phyloP scores from a whole-genome alignment of 1,140 invertebrate genomes.

The Hypothenemus hampei region DNA sequence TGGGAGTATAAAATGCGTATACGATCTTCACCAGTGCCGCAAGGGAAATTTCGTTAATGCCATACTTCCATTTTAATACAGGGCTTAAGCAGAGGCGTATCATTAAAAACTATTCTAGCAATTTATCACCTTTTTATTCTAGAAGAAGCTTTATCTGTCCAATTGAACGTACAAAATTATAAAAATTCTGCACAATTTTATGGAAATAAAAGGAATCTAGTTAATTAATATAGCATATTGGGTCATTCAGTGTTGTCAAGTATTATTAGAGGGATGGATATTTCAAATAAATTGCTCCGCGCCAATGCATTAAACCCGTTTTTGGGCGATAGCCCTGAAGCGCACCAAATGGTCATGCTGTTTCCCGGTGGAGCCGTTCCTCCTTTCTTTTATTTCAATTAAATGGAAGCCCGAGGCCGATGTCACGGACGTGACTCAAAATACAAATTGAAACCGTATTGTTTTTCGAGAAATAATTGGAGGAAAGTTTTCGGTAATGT shows the following conservation, averaged over 20 bases:
- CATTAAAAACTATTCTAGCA: too few species aligned
- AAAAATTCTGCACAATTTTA: too few species aligned
- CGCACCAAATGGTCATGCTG: slow-evolving; percentile 21
- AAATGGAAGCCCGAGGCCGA: slow-evolving; percentile 21
- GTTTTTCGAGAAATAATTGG: slow-evolving; percentile 25
- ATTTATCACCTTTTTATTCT: too few species aligned
- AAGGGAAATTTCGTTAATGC: not conserved
- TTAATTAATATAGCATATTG: too few species aligned
- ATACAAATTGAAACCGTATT: slow-evolving; percentile 28
- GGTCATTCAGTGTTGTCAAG: too few species aligned
- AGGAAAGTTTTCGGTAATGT: slow-evolving; percentile 14
- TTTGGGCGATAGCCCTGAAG: slow-evolving; percentile 8
- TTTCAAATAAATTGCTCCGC: too few species aligned
- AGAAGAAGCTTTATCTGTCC: too few species aligned
- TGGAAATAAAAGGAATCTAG: too few species aligned
- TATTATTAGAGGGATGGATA: too few species aligned
- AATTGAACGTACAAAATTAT: too few species aligned
- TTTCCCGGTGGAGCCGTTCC: slow-evolving; percentile 20
- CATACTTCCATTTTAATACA: not conserved
- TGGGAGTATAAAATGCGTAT: not conserved
- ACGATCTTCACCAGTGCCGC: not conserved
- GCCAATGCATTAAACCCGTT: slow-evolving; percentile 1
- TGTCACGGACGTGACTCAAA: slow-evolving; percentile 26
- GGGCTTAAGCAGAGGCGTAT: not conserved
- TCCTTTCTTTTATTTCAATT: slow-evolving; percentile 29